These are phyloP conservation scores for Drosophila subobscura DNA, from an alignment of 1,140 invertebrate genomes.

Conservation along the genomic window DNA sequence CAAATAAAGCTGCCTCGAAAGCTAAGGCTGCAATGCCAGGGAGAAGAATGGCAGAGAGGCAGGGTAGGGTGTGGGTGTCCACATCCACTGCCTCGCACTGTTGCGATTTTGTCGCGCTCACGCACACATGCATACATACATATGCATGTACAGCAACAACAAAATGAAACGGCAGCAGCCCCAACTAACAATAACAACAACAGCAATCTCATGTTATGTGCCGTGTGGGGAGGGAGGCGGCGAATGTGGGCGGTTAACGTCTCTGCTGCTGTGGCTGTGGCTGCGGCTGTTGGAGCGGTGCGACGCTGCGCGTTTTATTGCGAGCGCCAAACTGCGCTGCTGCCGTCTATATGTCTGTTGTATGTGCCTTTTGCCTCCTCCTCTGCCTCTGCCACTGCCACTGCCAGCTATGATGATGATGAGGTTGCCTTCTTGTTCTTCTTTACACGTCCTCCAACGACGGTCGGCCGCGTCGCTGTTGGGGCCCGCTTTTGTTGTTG, in stretches of 20 bases:
- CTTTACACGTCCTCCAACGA: slow-evolving; percentile 77
- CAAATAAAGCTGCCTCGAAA: slow-evolving; percentile 39
- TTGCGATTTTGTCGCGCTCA: slow-evolving; percentile 43
- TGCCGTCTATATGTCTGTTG: slow-evolving; percentile 33
- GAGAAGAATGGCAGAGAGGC: slow-evolving; percentile 1
- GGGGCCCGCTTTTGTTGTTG: slow-evolving; percentile 50
- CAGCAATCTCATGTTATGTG: slow-evolving; percentile 57
- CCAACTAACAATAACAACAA: slow-evolving; percentile 54
- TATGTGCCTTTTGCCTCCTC: slow-evolving; percentile 29
- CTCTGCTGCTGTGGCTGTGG: slow-evolving; percentile 35
- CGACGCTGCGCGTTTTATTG: slow-evolving; percentile 54
- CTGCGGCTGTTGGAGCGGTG: slow-evolving; percentile 25
- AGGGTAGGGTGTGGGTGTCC: slow-evolving; percentile 1
- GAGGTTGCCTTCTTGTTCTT: slow-evolving; percentile 71
- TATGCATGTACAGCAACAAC: slow-evolving; percentile 14
- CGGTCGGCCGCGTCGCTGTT: slow-evolving; percentile 54
- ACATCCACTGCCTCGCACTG: slow-evolving; percentile 21
- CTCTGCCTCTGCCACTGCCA: slow-evolving; percentile 1
- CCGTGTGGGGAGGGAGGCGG: slow-evolving; percentile 55
- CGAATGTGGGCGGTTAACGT: slow-evolving; percentile 67
- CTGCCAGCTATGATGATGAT: slow-evolving; percentile 57
- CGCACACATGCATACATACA: slow-evolving; percentile 11
- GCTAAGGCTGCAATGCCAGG: slow-evolving; percentile 22
- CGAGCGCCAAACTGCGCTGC: slow-evolving; percentile 59
- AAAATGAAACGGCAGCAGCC: slow-evolving; percentile 43